Evolutionary conservation across 2,888 invertebrate species (phyloP).

Genomic region (Torymus aiolomorphi): DNA sequence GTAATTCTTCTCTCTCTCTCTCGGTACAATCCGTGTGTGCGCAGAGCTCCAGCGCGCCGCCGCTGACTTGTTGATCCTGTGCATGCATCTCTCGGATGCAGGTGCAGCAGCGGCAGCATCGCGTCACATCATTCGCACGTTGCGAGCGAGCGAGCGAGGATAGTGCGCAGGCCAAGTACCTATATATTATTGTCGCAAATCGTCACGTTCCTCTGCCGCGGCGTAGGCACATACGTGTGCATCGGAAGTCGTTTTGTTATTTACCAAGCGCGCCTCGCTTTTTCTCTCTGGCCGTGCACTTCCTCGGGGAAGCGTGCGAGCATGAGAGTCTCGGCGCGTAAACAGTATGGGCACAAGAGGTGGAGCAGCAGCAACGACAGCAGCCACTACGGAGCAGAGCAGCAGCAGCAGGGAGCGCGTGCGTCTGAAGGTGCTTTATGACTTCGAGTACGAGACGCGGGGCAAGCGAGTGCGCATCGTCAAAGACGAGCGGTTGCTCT

Average conservation of each 20-base stretch:
- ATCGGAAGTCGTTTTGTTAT: too few relatives aligned
- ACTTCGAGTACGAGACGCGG: slow-evolving; percentile 76
- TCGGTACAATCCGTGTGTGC: neutral
- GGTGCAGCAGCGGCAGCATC: too few relatives aligned
- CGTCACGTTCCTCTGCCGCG: too few relatives aligned
- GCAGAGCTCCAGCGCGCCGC: neutral
- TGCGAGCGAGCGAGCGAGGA: too few relatives aligned
- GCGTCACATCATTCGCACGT: too few relatives aligned
- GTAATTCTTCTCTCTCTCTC: slow-evolving; percentile 12
- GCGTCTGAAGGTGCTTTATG: slow-evolving; percentile 73
- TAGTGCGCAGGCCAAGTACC: too few relatives aligned
- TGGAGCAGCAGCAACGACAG: slow-evolving; percentile 20
- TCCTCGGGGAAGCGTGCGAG: slow-evolving; percentile 18
- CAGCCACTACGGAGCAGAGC: slow-evolving; percentile 46
- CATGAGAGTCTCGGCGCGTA: slow-evolving; percentile 38
- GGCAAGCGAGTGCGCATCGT: slow-evolving; percentile 75
- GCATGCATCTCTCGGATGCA: too few relatives aligned
- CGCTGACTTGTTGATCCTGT: slow-evolving; percentile 6
- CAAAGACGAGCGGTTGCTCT: slow-evolving; percentile 76
- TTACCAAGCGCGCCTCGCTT: too few relatives aligned
- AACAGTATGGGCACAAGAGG: slow-evolving; percentile 51
- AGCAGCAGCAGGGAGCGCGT: slow-evolving; percentile 56
- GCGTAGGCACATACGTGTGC: too few relatives aligned
- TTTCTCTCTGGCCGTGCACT: neutral
- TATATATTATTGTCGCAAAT: too few relatives aligned